phyloP scores from a whole-genome alignment of 1,140 invertebrate species.

The Mamestra configurata region DNA sequence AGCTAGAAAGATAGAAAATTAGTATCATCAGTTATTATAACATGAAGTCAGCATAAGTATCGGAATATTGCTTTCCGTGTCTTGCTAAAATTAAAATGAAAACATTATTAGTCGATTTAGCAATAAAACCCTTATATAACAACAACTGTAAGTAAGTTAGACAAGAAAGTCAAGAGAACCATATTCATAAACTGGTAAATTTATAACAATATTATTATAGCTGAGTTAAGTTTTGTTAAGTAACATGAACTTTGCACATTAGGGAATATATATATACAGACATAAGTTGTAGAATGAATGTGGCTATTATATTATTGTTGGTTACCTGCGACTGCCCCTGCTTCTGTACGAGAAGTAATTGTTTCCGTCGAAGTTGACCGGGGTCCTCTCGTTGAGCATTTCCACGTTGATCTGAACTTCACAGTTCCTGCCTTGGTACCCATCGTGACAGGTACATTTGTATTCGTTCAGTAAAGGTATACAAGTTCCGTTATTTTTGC shows the following conservation, averaged over 20 bases:
- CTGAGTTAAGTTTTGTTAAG: constrained; percentile 21
- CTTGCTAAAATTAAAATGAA: constrained; percentile 7
- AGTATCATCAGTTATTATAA: constrained; percentile 53
- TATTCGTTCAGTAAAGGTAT: constrained; percentile 88
- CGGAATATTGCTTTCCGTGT: not conserved
- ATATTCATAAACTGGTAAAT: constrained; percentile 35
- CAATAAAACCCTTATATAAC: constrained; percentile 29
- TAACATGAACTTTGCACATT: constrained; percentile 37
- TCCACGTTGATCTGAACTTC: constrained; percentile 82
- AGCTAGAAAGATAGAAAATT: constrained; percentile 82
- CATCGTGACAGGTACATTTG: constrained; percentile 85
- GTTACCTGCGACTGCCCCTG: constrained; percentile 85
- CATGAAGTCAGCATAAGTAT: constrained; percentile 17
- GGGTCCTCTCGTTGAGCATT: constrained; percentile 83
- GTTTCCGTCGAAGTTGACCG: constrained; percentile 85
- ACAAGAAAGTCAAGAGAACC: constrained; percentile 40
- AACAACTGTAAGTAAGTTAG: constrained; percentile 32
- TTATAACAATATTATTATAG: constrained; percentile 27
- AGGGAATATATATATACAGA: constrained; percentile 3
- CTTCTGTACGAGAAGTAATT: constrained; percentile 87
- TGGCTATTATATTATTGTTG: not conserved
- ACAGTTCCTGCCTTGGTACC: constrained; percentile 86
- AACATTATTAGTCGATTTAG: constrained; percentile 33
- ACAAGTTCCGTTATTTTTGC: constrained; percentile 91
- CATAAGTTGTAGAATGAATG: not conserved